Conservation (phyloP, 2,797 vertebrate species). For the Channallabes apus region DNA sequence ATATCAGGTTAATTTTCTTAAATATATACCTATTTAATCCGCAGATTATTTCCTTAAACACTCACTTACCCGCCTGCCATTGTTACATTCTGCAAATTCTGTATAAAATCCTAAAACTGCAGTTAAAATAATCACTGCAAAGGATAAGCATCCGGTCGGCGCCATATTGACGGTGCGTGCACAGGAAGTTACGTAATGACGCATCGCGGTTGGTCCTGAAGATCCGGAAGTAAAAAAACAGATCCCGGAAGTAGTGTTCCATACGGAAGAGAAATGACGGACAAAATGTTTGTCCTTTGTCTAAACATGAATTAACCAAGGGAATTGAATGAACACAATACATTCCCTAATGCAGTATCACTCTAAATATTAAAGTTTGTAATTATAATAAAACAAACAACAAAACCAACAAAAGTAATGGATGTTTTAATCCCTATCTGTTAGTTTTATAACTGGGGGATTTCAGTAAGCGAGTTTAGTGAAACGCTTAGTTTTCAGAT, state of each 20-base stretch:
- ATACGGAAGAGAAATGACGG: not conserved
- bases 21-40: not conserved
- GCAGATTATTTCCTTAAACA: not conserved
- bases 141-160: not conserved
- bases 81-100: slow-evolving; percentile 5
- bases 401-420: not conserved
- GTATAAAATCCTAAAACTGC: not conserved
- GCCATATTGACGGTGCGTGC: slow-evolving; percentile 33
- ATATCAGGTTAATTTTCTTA: not conserved
- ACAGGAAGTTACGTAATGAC: slow-evolving; percentile 8
- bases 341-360: not conserved
- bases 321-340: not conserved
- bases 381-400: not conserved
- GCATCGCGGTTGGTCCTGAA: not conserved
- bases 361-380: not conserved
- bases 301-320: not conserved
- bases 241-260: not conserved
- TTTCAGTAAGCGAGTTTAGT: no score
- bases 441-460: not conserved
- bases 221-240: not conserved
- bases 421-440: not conserved
- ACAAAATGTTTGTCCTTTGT: not conserved
- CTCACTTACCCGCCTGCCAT: slow-evolving; percentile 30
- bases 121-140: not conserved
- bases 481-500: no score